Percentiles rank a stretch among this genome's conserved stretches.
Evolutionary conservation across 2,888 invertebrate genomes (phyloP).

Genomic region (Priocnemis perturbator): DNA sequence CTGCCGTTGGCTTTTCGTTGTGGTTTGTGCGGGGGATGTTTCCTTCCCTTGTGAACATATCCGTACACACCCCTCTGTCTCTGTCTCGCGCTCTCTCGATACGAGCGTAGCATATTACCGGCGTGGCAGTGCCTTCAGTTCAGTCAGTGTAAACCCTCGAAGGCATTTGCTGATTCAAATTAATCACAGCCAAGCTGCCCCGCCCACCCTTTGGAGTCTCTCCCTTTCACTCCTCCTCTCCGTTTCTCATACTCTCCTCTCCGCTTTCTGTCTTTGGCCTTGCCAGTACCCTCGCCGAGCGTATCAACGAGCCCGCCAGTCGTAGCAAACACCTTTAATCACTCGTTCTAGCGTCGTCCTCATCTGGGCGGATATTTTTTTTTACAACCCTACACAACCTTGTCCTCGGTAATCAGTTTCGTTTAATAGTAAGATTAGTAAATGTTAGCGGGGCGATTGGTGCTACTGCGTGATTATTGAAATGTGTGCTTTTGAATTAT

Average conservation of each 20-base stretch:
- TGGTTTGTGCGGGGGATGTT: constrained; percentile 66
- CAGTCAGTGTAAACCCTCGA: constrained; percentile 68
- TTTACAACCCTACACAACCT: too few relatives aligned
- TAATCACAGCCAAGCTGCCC: constrained; percentile 71
- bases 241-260: constrained; percentile 4
- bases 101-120: constrained; percentile 61
- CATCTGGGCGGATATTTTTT: background rate
- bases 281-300: constrained; percentile 13
- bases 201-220: constrained; percentile 37
- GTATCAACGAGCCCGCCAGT: constrained; percentile 34
- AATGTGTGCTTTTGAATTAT: too few relatives aligned
- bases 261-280: constrained; percentile 14
- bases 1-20: constrained; percentile 62
- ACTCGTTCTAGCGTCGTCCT: constrained; percentile 19
- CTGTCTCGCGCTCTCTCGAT: constrained; percentile 38
- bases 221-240: constrained; percentile 22
- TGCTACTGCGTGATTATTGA: too few relatives aligned
- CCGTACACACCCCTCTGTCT: constrained; percentile 45
- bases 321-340: constrained; percentile 44
- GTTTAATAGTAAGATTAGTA: too few relatives aligned
- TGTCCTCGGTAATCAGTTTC: too few relatives aligned
- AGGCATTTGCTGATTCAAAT: constrained; percentile 75
- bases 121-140: constrained; percentile 64
- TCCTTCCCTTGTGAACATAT: constrained; percentile 65
- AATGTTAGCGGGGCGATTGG: too few relatives aligned